Percentiles rank a stretch among this genome's conserved stretches.
Evolutionary conservation across 2,113 vertebrate genomes (phyloP).

Genomic region (Herpetotheres cachinnans): DNA sequence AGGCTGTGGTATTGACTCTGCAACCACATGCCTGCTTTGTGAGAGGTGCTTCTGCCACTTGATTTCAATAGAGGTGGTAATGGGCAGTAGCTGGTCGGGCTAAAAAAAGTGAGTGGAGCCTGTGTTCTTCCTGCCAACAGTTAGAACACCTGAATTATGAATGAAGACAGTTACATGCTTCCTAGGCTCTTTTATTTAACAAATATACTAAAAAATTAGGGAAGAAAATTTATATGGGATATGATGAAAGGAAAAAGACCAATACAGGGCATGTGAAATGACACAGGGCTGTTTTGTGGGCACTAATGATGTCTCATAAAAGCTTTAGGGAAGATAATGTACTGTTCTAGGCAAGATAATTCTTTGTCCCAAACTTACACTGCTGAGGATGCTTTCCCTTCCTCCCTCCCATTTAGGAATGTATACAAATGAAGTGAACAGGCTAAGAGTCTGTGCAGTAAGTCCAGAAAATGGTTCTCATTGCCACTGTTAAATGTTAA

Average conservation of each 20-base stretch:
- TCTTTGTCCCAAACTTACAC: not conserved
- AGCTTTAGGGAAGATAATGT: not conserved
- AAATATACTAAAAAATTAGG: not conserved
- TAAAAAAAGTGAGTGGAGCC: not conserved
- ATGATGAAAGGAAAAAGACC: not conserved
- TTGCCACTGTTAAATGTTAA: not conserved
- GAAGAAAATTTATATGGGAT: not conserved
- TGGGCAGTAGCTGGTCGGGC: accelerated
- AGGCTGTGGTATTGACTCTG: accelerated
- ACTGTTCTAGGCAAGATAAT: no score
- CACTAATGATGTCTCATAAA: not conserved
- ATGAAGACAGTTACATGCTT: not conserved
- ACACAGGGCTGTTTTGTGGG: not conserved
- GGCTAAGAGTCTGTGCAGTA: not conserved
- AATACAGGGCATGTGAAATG: not conserved
- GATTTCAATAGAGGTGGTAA: accelerated
- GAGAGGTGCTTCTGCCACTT: not conserved
- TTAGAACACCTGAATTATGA: not conserved
- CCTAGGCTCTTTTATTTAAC: not conserved
- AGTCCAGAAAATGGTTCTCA: not conserved
- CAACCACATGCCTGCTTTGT: no score
- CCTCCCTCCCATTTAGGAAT: not conserved
- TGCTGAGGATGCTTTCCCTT: not conserved
- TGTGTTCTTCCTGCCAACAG: not conserved
- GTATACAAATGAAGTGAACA: accelerated